These are phyloP conservation scores for Mus spicilegus DNA, from an alignment of 2,113 vertebrate genomes.

Conservation along the genomic window DNA sequence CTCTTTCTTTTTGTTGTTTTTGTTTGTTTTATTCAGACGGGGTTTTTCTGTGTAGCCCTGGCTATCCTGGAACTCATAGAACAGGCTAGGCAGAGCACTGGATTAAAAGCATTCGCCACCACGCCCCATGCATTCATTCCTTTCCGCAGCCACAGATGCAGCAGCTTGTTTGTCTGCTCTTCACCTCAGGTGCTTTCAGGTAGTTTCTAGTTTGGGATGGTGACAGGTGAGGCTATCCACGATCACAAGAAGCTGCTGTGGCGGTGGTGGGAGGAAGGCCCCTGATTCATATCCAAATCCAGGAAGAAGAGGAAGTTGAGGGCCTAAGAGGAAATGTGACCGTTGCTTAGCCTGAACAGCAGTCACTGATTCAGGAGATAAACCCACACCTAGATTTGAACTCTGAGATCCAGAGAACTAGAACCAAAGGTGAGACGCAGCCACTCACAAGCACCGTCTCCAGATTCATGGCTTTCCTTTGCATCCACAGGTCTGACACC, in stretches of 20 bases:
- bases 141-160: not conserved
- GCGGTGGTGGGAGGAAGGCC: not conserved
- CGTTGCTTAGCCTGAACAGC: no score
- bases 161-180: not conserved
- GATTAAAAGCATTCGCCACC: not conserved
- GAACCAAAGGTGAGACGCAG: not conserved
- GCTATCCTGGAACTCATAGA: not conserved
- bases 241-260: not conserved
- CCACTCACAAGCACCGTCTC: not conserved
- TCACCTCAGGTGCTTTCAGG: not conserved
- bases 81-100: not conserved
- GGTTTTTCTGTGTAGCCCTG: not conserved
- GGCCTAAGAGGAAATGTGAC: not conserved
- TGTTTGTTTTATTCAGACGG: not conserved
- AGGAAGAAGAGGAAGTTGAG: not conserved
- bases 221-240: not conserved
- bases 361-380: not conserved
- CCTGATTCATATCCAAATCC: not conserved
- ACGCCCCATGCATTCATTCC: not conserved
- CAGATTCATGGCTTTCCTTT: not conserved
- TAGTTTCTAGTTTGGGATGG: not conserved
- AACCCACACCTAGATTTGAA: not conserved
- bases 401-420: not conserved
- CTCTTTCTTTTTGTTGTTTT: not conserved
- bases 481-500: slow-evolving; percentile 80